A percentile compares a stretch with the other conserved stretches of the same genome.
phyloP scores from a whole-genome alignment of 2,888 invertebrate species.

The Erynnis tages region DNA sequence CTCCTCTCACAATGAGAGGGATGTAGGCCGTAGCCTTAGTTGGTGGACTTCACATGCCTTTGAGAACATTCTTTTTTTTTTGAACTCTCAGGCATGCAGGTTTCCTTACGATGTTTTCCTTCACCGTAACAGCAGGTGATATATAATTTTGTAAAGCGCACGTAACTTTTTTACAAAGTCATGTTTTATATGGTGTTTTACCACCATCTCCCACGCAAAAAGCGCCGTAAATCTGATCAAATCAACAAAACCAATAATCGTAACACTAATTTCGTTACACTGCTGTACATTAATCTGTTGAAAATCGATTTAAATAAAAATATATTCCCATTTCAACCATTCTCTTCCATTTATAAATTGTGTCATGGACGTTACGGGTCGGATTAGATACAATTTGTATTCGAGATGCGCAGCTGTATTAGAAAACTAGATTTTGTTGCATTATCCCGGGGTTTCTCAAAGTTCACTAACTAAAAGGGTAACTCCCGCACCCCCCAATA shows the following conservation, averaged over 20 bases:
- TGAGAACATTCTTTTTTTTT: no score
- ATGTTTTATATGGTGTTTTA: no score
- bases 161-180: no score
- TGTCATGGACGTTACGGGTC: slow-evolving; percentile 26
- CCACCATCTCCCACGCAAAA: background rate
- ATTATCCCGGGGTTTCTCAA: slow-evolving; percentile 28
- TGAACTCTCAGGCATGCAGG: no score
- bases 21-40: no score
- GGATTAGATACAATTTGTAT: slow-evolving; percentile 38
- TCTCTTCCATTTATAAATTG: slow-evolving; percentile 28
- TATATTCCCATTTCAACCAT: slow-evolving; percentile 6
- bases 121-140: no score
- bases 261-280: slow-evolving; percentile 9
- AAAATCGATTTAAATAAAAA: slow-evolving; percentile 3
- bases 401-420: slow-evolving; percentile 28
- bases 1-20: no score
- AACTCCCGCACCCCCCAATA: no score
- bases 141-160: no score
- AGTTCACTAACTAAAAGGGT: no score
- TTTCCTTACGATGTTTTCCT: no score
- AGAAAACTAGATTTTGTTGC: slow-evolving; percentile 11
- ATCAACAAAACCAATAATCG: background rate
- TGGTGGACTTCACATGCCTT: no score
- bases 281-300: background rate
- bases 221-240: background rate